These are phyloP conservation scores for Halcyon chelicuti DNA, from an alignment of 2,797 vertebrate species.

Conservation along the genomic window DNA sequence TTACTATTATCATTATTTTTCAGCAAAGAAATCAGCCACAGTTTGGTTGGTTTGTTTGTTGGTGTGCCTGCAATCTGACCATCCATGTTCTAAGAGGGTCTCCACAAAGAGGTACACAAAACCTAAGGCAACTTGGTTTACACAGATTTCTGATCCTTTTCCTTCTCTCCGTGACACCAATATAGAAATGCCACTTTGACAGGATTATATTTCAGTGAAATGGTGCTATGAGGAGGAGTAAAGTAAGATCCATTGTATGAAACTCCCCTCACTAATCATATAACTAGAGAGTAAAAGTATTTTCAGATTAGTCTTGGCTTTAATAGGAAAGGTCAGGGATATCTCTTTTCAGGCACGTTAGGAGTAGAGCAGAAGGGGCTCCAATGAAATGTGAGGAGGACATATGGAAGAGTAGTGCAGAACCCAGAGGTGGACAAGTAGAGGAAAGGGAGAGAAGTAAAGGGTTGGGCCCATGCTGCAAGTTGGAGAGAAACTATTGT, in stretches of 20 bases:
- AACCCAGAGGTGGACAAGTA: background rate
- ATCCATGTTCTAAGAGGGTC: background rate
- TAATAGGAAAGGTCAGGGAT: background rate
- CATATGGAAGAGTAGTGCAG: background rate
- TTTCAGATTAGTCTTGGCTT: conserved; percentile 14
- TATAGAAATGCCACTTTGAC: background rate
- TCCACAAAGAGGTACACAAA: background rate
- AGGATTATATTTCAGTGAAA: conserved; percentile 11
- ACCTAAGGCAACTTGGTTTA: background rate
- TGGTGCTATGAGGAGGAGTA: background rate
- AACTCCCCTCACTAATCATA: conserved; percentile 5
- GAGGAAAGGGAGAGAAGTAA: background rate
- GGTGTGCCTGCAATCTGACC: background rate
- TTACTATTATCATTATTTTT: background rate
- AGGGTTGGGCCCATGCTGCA: background rate
- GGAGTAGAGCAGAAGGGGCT: background rate
- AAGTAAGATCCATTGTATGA: background rate
- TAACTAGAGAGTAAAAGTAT: conserved; percentile 25
- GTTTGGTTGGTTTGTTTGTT: background rate
- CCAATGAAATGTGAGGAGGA: background rate
- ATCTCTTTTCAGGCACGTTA: background rate
- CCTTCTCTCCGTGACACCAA: background rate
- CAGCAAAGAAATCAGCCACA: background rate
- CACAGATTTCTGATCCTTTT: background rate
- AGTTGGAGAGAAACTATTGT: background rate